Evolutionary conservation across 2,113 vertebrate species (phyloP), one percentile per base, ranked within the genome.

Genomic region (Toxotes jaculatrix): DNA sequence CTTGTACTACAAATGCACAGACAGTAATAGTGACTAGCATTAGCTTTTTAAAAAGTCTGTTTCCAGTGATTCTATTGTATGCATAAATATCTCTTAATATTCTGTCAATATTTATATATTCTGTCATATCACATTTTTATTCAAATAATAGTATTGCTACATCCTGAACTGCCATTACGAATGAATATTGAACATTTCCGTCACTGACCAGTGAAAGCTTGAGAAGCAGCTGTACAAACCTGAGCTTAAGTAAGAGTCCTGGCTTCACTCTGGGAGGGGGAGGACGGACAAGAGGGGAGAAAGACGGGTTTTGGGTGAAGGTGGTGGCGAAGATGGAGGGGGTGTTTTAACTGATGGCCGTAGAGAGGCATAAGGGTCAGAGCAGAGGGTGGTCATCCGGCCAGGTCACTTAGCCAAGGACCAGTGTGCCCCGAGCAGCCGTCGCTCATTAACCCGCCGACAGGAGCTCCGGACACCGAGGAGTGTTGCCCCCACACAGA

Each of bases 371-470:
- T 66, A 73, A 78, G 80, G 86, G 82, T 89, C 69, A 61, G 72
- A 89, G 77, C 86, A 88, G 87, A 85, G 88, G 89, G 89, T 89
- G 91, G 85, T 93, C 91, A 91, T 92, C 93, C 95, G 89, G 87
- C 56, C 83, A 89, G 92, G 96, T 96, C 95, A 96, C 95, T 96
- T 95, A 96, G 96, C 96, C 94, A 94, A 75, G 90, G 94, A 91
- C 95, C 94, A 95, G 94, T 95, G 94, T 96, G 94, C 94, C 95
- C 93, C 42, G 83, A 97, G 95, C 97, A 97, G 97, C 98, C 96
- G 96, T 95, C 92, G 95, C 95, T 97, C 95, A 98, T 99, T 97
- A 97, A 96, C 87, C 96, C 96, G 93, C 96, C 89, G 96, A 96
- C 96, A 92, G 92, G 86, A 93, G 91, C 93, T 90, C 81, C 10